A percentile compares a stretch with the other conserved stretches of the same genome.
Evolutionary conservation across 1,140 invertebrate genomes (phyloP).

Genomic region (Thaumatotibia leucotreta): DNA sequence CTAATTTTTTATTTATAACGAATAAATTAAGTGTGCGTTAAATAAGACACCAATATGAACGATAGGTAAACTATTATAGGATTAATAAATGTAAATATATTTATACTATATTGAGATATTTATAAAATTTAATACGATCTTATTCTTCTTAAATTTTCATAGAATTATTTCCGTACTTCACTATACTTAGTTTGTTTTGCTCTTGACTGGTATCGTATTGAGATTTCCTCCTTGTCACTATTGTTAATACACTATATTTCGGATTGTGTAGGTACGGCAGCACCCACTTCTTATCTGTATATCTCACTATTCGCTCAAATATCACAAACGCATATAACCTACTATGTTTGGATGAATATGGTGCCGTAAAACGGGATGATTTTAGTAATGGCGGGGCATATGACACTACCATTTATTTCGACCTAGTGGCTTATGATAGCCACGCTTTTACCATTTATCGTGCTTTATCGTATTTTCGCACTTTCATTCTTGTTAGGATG

Average conservation of each 20-base stretch:
- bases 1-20: slow-evolving; percentile 64
- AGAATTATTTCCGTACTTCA: slow-evolving; percentile 54
- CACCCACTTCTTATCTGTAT: slow-evolving; percentile 41
- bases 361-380: not conserved
- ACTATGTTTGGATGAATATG: not conserved
- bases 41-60: slow-evolving; percentile 74
- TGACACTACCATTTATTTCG: too few species aligned
- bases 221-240: slow-evolving; percentile 36
- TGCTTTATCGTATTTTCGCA: too few species aligned
- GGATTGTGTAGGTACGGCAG: slow-evolving; percentile 50
- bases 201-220: slow-evolving; percentile 44
- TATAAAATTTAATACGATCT: slow-evolving; percentile 74
- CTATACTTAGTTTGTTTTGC: slow-evolving; percentile 49
- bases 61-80: slow-evolving; percentile 49
- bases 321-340: not conserved
- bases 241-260: slow-evolving; percentile 40
- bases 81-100: slow-evolving; percentile 73
- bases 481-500: too few species aligned
- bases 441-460: too few species aligned
- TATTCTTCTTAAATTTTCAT: slow-evolving; percentile 70
- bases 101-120: slow-evolving; percentile 74
- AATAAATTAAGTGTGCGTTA: slow-evolving; percentile 65
- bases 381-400: not conserved
- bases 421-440: too few species aligned
- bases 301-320: slow-evolving; percentile 7